Evolutionary conservation across 1,140 invertebrate species (phyloP), one percentile per base, ranked within the genome.

Genomic region (Trichonephila inaurata): DNA sequence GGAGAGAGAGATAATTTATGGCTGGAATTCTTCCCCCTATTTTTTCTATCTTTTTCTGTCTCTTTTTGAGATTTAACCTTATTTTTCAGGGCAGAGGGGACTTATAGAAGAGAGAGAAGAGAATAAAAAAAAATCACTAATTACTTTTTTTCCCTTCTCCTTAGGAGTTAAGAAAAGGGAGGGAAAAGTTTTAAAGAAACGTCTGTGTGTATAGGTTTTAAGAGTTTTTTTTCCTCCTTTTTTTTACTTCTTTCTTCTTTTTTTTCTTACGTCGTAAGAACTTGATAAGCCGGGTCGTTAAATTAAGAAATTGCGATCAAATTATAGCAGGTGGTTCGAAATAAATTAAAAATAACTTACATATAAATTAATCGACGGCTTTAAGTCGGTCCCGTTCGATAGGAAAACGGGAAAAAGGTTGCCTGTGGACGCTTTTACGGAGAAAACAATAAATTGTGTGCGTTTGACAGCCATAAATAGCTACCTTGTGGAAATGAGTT

Each of bases 21-120:
- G 60, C 85, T 60, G 61, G 64, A 92, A 86, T n/a, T 86, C 66
- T 40, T 82, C 77, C 88, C 24, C 8, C 24, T 58, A 18, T 66
- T 66, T 82, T 19, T 77, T n/a, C 77, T 81, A 51, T 62, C 62
- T 64, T 83, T 83, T 83, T 58, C 40, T 60, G 60, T 33, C 60
- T 89, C 60, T 66, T 92, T 69, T 51, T 77, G 86, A 93, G 92
- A 93, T 93, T 93, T 93, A 93, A 93, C 92, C 92, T 93, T 93
- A 93, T 93, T 93, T 93, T 82, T 88, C 64, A 86, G 82, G 82
- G 83, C 83, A 86, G 64, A 16, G 61, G 89, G 69, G 92, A 64
- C 44, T 93, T 93, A 81, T 24, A 28, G 62, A 87, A 28, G 62
- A 72, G 77, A 40, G 33, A 64, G 83, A 86, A 21, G 51, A 44